Evolutionary conservation across 2,888 invertebrate genomes (phyloP).

Genomic region (Villa cingulata): DNA sequence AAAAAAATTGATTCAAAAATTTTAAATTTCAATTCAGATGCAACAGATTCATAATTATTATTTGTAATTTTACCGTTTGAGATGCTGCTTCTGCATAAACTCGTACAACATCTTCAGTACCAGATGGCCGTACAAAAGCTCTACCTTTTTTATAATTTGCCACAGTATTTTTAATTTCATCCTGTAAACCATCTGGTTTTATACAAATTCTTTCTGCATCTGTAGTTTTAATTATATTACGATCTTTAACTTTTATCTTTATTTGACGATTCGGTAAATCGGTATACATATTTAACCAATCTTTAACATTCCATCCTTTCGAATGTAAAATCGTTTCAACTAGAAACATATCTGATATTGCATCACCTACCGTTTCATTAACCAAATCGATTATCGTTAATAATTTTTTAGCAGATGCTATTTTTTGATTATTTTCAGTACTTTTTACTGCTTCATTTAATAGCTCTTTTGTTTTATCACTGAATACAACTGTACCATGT

Average conservation of each 20-base stretch:
- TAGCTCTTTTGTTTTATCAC: conserved; percentile 47
- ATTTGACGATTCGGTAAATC: conserved; percentile 81
- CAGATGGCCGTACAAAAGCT: conserved; percentile 89
- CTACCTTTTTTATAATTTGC: conserved; percentile 55
- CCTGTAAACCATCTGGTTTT: conserved; percentile 72
- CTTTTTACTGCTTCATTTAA: conserved; percentile 35
- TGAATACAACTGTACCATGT: conserved; percentile 89
- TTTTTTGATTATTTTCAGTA: conserved; percentile 16
- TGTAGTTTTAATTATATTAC: conserved; percentile 69
- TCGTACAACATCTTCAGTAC: conserved; percentile 92
- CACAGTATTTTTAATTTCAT: conserved; percentile 59
- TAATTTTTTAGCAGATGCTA: conserved; percentile 49
- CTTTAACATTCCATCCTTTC: conserved; percentile 60
- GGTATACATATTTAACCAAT: conserved; percentile 70
- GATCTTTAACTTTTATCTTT: conserved; percentile 79
- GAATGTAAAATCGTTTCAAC: conserved; percentile 82
- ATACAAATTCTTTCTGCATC: conserved; percentile 77
- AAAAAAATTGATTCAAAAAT: conserved; percentile 3
- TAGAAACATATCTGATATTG: conserved; percentile 85
- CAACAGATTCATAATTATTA: conserved; percentile 27
- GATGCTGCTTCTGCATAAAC: conserved; percentile 91
- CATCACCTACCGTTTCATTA: conserved; percentile 94
- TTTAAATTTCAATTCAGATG: not conserved
- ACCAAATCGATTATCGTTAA: conserved; percentile 66
- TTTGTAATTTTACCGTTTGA: no score